Evolutionary conservation across 2,113 vertebrate genomes (phyloP), one percentile per base, ranked within the genome.

Genomic region (Stegostoma tigrinum): DNA sequence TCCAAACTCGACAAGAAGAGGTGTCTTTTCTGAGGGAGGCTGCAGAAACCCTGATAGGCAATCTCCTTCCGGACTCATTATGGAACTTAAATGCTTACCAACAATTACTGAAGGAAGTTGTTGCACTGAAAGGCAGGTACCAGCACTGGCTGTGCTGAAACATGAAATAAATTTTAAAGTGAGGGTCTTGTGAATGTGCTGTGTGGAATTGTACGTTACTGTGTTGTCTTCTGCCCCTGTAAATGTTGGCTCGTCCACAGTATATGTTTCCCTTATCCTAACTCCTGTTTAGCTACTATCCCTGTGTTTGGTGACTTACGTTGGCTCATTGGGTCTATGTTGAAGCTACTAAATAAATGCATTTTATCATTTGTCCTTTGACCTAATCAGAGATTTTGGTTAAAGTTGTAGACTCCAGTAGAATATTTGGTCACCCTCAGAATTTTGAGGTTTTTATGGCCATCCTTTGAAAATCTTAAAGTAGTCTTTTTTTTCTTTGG

Each of bases 111-210:
- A 97, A 96, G 96, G 98, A 98, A 96, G 97, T 98, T 70, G 64
- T 98, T 96, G 97, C 97, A 83, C 96, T 97, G 89, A 98, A 98
- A 97, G 97, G 98, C 98, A 96, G 97, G 97, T 89, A 75, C 45
- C 94, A 6, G 24, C 24, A 15, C 91, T 42, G 38, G 64, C 67
- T 95, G 93, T 48, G 23, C 21, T 95, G 30, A 70, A 70, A 24
- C 30, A 48, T 61, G 87, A 61, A 55, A 30, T 24, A 86, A 45
- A 27, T 2, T 90, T 72, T 34, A 55, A 61, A 12, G 61, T 61
- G 27, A 61, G 27, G 14, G 30, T 55, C 15, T 24, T 21, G 2
- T 52, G 55, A 34, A 90, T 61, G 27, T 66, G n/a, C 15, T 80
- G 17, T 80, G n/a, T 80, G n/a, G 14, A 80, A 80, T 4, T 19